Evolutionary conservation across 2,888 invertebrate species (phyloP).

Genomic region (Amiota minor): DNA sequence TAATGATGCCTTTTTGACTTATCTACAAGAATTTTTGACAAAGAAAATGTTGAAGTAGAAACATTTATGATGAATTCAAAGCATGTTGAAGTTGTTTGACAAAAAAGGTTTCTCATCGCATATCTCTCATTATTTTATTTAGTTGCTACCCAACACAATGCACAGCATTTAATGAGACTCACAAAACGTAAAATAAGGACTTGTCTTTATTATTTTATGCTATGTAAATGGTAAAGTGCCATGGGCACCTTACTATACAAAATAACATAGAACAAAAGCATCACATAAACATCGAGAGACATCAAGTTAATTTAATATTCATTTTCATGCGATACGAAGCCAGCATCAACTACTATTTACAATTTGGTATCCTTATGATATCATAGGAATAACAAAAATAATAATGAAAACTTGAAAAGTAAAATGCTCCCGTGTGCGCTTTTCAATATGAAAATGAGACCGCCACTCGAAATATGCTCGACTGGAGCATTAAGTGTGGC

Average conservation of each 20-base stretch:
- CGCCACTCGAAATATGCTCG: slow-evolving; percentile 59
- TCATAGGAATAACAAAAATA: slow-evolving; percentile 48
- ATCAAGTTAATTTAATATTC: slow-evolving; percentile 64
- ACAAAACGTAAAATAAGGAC: background rate
- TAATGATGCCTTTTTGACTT: background rate
- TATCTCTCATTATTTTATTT: background rate
- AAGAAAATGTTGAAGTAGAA: too few relatives aligned
- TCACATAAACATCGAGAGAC: slow-evolving; percentile 45
- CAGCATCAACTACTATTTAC: slow-evolving; percentile 62
- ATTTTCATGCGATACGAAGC: slow-evolving; percentile 46
- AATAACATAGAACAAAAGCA: slow-evolving; percentile 29
- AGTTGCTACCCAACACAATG: background rate
- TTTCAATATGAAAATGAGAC: slow-evolving; percentile 32
- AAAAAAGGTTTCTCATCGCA: background rate
- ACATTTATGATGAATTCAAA: background rate
- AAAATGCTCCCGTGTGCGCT: slow-evolving; percentile 26
- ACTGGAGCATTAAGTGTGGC: slow-evolving; percentile 38
- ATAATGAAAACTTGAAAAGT: slow-evolving; percentile 37
- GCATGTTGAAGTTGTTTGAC: slow-evolving; percentile 3
- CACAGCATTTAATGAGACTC: background rate
- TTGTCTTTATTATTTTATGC: slow-evolving; percentile 7
- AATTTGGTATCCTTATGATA: slow-evolving; percentile 1
- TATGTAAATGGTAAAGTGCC: slow-evolving; percentile 5
- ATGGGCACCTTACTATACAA: background rate
- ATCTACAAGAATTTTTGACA: too few relatives aligned